phyloP scores from a whole-genome alignment of 2,797 vertebrate species.

The Macroramphosus scolopax region DNA sequence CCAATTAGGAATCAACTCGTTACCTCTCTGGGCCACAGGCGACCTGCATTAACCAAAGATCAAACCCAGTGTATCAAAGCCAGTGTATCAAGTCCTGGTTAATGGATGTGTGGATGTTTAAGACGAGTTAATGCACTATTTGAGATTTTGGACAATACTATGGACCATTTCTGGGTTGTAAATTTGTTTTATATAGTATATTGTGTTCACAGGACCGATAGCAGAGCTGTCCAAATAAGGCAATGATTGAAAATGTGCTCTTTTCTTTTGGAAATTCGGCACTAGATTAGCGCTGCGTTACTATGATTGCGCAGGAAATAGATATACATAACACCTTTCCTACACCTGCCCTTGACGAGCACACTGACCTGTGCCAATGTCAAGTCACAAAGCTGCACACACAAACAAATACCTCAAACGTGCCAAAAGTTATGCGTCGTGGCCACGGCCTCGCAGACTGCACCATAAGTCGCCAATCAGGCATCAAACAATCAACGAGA shows the following conservation, averaged over 20 bases:
- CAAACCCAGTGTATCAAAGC: conserved; percentile 33
- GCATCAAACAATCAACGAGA: conserved; percentile 65
- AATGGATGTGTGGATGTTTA: conserved; percentile 33
- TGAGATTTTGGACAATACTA: conserved; percentile 64
- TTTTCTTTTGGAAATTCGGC: too few species aligned
- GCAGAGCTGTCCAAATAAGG: too few species aligned
- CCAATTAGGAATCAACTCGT: conserved; percentile 58
- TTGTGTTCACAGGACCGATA: too few species aligned
- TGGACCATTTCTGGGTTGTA: conserved; percentile 48
- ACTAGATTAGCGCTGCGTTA: too few species aligned
- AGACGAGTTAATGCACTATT: conserved; percentile 77
- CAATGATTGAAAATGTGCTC: too few species aligned
- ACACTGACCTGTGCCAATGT: too few species aligned
- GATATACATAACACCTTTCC: conserved; percentile 2
- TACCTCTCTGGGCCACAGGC: conserved; percentile 21
- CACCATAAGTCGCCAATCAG: too few species aligned
- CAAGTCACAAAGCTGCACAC: conserved; percentile 29
- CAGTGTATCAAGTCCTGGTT: too few species aligned
- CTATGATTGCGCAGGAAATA: conserved; percentile 13
- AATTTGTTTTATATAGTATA: conserved; percentile 81
- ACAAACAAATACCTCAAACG: conserved; percentile 63
- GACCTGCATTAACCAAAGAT: conserved; percentile 35
- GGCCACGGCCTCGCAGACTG: conserved; percentile 59
- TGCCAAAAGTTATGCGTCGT: conserved; percentile 58
- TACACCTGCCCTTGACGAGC: conserved; percentile 12